Evolutionary conservation across 2,797 vertebrate species (phyloP), one percentile per base, ranked within the genome.

Genomic region (Enteromius treurensis): DNA sequence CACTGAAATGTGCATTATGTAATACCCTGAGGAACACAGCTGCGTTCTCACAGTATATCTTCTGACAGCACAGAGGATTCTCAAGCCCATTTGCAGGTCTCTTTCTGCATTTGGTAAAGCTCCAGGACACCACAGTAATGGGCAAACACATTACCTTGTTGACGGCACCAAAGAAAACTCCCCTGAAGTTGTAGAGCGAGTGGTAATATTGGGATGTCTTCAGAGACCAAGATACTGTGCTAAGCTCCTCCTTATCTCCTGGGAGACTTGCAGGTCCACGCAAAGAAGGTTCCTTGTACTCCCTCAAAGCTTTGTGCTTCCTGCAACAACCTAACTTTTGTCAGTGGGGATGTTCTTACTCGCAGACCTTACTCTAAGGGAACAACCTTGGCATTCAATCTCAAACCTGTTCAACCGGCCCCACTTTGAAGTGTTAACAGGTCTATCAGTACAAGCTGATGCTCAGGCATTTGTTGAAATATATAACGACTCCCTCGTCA

Each of bases 1-100:
- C 62, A 81, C 81, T 81, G 77, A 84, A 88, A 85, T 55, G 79
- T 79, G 73, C 42, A 89, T 93, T 94, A 93, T 90, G 89, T 91
- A 93, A 94, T 91, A 90, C 90, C 91, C 91, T 82, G 80, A 79
- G 88, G 76, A 87, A 80, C 88, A 87, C 91, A 91, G 90, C 92
- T 92, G 92, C 86, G 91, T 93, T 90, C 88, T 90, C 85, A 88
- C 82, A 88, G 77, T 78, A 55, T 64, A 62, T 77, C 49, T 70
- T 73, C 55, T 71, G 82, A 58, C 55, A 78, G 79, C 71, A 51
- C 26, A n/a, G 55, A 83, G 76, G 71, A 80, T 14, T 71, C 55
- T 76, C 65, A 45, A 75, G 51, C 58, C 51, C 81, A 47, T 62
- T 84, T 45, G 80, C 65, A 64, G 40, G 34, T 74, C 71, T 77